Conservation (phyloP, 2,888 invertebrate genomes). For the Oscheius sp. region DNA sequence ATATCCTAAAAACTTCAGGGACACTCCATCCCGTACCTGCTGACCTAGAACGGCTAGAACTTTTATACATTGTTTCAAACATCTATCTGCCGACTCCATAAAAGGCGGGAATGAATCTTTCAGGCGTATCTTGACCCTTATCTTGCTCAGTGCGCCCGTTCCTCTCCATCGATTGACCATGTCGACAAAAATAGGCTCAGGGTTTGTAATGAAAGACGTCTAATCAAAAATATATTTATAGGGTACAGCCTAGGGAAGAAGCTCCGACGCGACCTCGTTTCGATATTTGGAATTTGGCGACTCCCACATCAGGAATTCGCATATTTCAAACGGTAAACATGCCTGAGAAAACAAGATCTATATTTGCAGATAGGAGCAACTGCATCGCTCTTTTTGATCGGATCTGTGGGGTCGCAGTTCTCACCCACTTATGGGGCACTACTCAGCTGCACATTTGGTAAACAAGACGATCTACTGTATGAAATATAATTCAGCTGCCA, state of each 20-base stretch:
- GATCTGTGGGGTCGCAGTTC: conserved; percentile 49
- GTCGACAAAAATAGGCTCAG: conserved; percentile 28
- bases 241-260: background rate
- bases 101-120: conserved; percentile 21
- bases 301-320: conserved; percentile 25
- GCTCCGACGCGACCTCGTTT: conserved; percentile 12
- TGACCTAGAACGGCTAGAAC: no score
- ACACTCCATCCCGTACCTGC: no score
- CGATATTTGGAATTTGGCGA: conserved; percentile 31
- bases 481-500: conserved; percentile 31
- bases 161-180: conserved; percentile 28
- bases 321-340: conserved; percentile 26
- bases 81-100: background rate
- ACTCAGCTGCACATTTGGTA: conserved; percentile 36
- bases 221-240: background rate
- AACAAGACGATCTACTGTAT: background rate
- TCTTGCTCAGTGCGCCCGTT: conserved; percentile 16
- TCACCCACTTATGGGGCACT: conserved; percentile 50
- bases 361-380: conserved; percentile 44
- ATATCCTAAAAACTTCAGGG: no score
- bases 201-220: conserved; percentile 3
- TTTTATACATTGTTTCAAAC: background rate
- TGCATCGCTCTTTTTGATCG: conserved; percentile 40
- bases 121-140: conserved; percentile 28
- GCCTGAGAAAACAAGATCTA: background rate